These are phyloP conservation scores for Streblospio benedicti DNA, from an alignment of 1,140 invertebrate species.

Conservation along the genomic window DNA sequence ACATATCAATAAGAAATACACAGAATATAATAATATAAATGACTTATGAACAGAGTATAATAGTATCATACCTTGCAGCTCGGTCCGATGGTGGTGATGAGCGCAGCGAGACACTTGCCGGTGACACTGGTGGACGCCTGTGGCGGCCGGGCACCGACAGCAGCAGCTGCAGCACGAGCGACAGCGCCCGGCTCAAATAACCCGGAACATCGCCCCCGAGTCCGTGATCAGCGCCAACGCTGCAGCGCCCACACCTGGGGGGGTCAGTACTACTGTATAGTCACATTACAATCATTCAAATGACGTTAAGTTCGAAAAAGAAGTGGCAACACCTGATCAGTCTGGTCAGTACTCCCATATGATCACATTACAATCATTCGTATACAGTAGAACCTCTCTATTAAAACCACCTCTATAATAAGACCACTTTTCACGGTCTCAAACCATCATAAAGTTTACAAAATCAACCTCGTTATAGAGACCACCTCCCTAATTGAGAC, in stretches of 20 bases:
- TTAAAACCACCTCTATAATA: too few species aligned
- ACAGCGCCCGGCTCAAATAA: slow-evolving; percentile 89
- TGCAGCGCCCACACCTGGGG: slow-evolving; percentile 87
- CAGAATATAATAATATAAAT: not conserved
- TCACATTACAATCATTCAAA: not conserved
- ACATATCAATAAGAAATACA: too few species aligned
- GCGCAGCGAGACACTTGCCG: slow-evolving; percentile 81
- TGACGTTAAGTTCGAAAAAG: too few species aligned
- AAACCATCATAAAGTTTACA: too few species aligned
- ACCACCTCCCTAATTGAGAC: too few species aligned
- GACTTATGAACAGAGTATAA: not conserved
- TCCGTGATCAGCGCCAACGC: slow-evolving; percentile 90
- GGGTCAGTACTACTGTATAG: not conserved
- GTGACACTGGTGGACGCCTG: slow-evolving; percentile 91
- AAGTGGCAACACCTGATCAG: not conserved
- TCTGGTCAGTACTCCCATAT: not conserved
- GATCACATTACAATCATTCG: too few species aligned
- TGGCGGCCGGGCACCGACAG: slow-evolving; percentile 78
- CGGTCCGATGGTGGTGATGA: slow-evolving; percentile 98
- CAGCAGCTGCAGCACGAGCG: slow-evolving; percentile 77
- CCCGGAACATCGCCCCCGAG: slow-evolving; percentile 96
- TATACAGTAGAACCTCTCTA: too few species aligned
- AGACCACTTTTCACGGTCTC: too few species aligned
- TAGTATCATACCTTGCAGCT: slow-evolving; percentile 88
- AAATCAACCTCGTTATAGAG: too few species aligned